Conservation (phyloP, 2,888 invertebrate species). For the Megamerina dolium region DNA sequence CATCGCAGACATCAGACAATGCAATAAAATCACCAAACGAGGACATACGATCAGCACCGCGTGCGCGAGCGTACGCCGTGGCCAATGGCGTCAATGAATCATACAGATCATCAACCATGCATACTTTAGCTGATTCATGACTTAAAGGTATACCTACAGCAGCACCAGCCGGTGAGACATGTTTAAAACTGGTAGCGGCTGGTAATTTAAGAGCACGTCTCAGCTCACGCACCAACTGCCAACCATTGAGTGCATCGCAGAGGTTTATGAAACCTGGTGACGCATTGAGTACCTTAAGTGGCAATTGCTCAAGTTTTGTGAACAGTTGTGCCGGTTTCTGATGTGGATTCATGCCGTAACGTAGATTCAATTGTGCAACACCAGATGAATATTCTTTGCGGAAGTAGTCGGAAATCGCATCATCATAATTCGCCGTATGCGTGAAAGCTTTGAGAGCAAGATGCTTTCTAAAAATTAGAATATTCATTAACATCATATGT, state of each 20-base stretch:
- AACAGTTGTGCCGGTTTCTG: slow-evolving; percentile 93
- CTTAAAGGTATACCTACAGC: slow-evolving; percentile 81
- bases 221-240: slow-evolving; percentile 91
- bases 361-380: slow-evolving; percentile 71
- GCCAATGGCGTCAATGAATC: slow-evolving; percentile 74
- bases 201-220: slow-evolving; percentile 72
- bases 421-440: slow-evolving; percentile 91
- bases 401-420: slow-evolving; percentile 92
- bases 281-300: slow-evolving; percentile 84
- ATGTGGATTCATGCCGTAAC: slow-evolving; percentile 98
- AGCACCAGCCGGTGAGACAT: slow-evolving; percentile 96
- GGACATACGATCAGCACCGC: slow-evolving; percentile 98
- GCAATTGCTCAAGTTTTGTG: slow-evolving; percentile 71
- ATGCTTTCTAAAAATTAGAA: slow-evolving; percentile 55
- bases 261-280: slow-evolving; percentile 97
- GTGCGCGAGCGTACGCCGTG: slow-evolving; percentile 88
- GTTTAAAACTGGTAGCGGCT: slow-evolving; percentile 95
- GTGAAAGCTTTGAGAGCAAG: slow-evolving; percentile 91
- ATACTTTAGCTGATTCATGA: slow-evolving; percentile 74
- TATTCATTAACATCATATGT: background rate
- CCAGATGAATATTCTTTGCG: slow-evolving; percentile 79
- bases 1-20: slow-evolving; percentile 86
- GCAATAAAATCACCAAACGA: slow-evolving; percentile 98
- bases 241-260: slow-evolving; percentile 94
- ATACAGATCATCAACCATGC: slow-evolving; percentile 85